Conservation (phyloP, 1,140 invertebrate genomes). For the Venturia canescens region DNA sequence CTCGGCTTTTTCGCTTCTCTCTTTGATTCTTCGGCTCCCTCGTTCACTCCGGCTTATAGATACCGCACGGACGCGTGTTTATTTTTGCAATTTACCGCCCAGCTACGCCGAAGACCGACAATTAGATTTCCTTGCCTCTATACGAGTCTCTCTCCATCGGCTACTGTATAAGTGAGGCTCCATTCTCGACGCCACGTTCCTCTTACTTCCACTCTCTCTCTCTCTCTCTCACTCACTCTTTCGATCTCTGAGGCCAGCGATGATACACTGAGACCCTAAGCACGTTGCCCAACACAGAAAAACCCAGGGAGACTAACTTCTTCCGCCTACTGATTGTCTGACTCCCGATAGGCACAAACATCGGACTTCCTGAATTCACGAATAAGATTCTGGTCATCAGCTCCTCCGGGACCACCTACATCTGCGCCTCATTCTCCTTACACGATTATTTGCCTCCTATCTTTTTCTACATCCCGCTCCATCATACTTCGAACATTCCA, state of each 20-base stretch:
- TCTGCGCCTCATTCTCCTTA: conserved; percentile 63
- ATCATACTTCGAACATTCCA: conserved; percentile 58
- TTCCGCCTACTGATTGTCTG: conserved; percentile 7
- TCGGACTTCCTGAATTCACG: conserved; percentile 19
- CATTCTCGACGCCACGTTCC: conserved; percentile 10
- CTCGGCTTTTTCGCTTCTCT: conserved; percentile 34
- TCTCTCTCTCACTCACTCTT: conserved; percentile 15
- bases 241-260: not conserved
- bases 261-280: not conserved
- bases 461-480: conserved; percentile 54
- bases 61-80: conserved; percentile 65
- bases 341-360: conserved; percentile 32
- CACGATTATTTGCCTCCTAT: conserved; percentile 63
- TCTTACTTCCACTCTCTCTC: conserved; percentile 23
- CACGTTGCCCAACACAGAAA: conserved; percentile 44
- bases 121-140: conserved; percentile 74
- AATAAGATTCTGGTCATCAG: conserved; percentile 32
- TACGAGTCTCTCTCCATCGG: conserved; percentile 64
- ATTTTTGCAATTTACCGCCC: conserved; percentile 75
- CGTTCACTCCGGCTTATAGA: conserved; percentile 41
- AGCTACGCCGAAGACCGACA: conserved; percentile 70
- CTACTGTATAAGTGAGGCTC: conserved; percentile 75
- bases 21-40: conserved; percentile 38
- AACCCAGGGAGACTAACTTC: not conserved
- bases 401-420: conserved; percentile 72